A percentile compares a stretch with the other conserved stretches of the same genome.
phyloP scores from a whole-genome alignment of 2,113 vertebrate species.

The Amazona vittata region DNA sequence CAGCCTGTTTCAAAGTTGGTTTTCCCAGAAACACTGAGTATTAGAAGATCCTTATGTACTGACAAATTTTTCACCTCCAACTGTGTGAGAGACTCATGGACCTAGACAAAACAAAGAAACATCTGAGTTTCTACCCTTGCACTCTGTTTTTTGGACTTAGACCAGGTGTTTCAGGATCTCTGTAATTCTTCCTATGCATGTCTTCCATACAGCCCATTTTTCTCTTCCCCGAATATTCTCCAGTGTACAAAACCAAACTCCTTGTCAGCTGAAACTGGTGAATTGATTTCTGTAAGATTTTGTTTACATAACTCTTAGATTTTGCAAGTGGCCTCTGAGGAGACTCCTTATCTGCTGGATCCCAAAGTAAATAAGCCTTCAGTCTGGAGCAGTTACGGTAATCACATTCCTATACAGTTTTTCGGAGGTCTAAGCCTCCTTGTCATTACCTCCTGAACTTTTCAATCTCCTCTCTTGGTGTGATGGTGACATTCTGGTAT shows the following conservation, averaged over 20 bases:
- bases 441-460: neutral
- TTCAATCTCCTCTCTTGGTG: neutral
- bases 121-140: neutral
- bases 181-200: neutral
- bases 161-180: neutral
- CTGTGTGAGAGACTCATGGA: neutral
- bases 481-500: neutral
- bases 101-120: neutral
- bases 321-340: neutral
- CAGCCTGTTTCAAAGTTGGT: neutral
- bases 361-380: neutral
- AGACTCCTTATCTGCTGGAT: neutral
- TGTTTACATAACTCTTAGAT: neutral
- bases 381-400: neutral
- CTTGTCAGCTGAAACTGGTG: neutral
- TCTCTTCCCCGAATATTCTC: neutral
- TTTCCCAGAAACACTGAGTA: neutral
- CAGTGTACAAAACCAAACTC: neutral
- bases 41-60: neutral
- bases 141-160: constrained; percentile 5
- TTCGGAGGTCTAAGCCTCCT: neutral
- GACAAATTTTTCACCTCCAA: neutral
- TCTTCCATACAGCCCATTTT: neutral
- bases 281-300: neutral
- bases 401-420: neutral